Conservation (phyloP, 2,888 invertebrate genomes). For the Lottia scabra region DNA sequence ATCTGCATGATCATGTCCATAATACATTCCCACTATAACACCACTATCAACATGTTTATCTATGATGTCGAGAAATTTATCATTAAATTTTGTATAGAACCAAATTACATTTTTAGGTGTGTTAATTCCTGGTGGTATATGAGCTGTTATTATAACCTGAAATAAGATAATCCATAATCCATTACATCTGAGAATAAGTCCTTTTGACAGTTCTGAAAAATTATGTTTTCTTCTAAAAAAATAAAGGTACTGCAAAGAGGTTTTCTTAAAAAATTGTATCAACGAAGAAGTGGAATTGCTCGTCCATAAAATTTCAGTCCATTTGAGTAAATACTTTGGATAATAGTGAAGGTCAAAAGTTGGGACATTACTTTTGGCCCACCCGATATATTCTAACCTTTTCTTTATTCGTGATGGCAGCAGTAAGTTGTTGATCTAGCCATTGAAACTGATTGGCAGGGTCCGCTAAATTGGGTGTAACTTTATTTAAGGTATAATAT, state of each 20-base stretch:
- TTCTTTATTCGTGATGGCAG: conserved; percentile 80
- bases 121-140: conserved; percentile 71
- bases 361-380: too few relatives aligned
- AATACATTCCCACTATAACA: conserved; percentile 63
- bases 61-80: conserved; percentile 56
- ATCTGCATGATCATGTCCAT: conserved; percentile 64
- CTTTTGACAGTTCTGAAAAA: too few relatives aligned
- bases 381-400: conserved; percentile 76
- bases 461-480: conserved; percentile 72
- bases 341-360: too few relatives aligned
- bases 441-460: conserved; percentile 86
- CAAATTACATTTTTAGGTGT: conserved; percentile 54
- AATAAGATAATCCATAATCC: too few relatives aligned
- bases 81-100: conserved; percentile 64
- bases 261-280: too few relatives aligned
- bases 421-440: conserved; percentile 81
- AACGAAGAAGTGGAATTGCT: too few relatives aligned
- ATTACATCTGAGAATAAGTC: too few relatives aligned
- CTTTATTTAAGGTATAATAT: conserved; percentile 73
- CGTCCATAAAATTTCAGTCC: too few relatives aligned
- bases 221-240: too few relatives aligned
- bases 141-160: conserved; percentile 90
- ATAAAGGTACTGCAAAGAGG: too few relatives aligned
- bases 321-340: too few relatives aligned
- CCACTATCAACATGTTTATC: conserved; percentile 45